phyloP scores from a whole-genome alignment of 2,888 invertebrate species.

The Brassicogethes aeneus region DNA sequence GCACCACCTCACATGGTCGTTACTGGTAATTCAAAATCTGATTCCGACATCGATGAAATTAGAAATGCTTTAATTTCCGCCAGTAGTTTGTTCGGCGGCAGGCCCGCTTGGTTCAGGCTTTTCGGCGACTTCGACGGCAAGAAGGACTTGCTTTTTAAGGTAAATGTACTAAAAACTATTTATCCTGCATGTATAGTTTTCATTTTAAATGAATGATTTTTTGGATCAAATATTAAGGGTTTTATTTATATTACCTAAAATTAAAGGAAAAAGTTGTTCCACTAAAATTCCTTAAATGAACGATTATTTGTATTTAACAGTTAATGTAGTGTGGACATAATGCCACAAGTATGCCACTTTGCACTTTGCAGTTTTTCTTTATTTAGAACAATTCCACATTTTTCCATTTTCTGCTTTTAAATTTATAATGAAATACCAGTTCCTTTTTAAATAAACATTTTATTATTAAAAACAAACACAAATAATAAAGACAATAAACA shows the following conservation, averaged over 20 bases:
- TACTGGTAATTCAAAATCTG: slow-evolving; percentile 35
- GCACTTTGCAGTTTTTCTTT: no score
- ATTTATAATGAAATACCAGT: no score
- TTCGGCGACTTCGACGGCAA: slow-evolving; percentile 52
- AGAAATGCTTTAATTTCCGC: slow-evolving; percentile 53
- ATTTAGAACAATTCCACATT: no score
- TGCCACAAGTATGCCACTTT: no score
- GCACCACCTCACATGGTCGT: slow-evolving; percentile 50
- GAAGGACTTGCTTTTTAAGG: slow-evolving; percentile 46
- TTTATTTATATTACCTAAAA: no score
- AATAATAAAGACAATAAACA: background rate
- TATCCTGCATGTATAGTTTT: background rate
- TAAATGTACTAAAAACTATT: slow-evolving; percentile 20
- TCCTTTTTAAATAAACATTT: no score
- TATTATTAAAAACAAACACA: background rate
- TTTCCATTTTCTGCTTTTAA: no score
- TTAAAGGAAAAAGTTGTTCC: no score
- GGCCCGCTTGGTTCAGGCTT: slow-evolving; percentile 53
- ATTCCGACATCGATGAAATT: slow-evolving; percentile 45
- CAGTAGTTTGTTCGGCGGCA: slow-evolving; percentile 46
- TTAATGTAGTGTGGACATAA: no score
- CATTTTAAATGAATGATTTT: background rate
- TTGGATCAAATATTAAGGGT: no score
- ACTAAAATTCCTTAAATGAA: no score
- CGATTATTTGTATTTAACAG: no score